phyloP scores from a whole-genome alignment of 2,888 invertebrate species.

The Invenusta paracnida region DNA sequence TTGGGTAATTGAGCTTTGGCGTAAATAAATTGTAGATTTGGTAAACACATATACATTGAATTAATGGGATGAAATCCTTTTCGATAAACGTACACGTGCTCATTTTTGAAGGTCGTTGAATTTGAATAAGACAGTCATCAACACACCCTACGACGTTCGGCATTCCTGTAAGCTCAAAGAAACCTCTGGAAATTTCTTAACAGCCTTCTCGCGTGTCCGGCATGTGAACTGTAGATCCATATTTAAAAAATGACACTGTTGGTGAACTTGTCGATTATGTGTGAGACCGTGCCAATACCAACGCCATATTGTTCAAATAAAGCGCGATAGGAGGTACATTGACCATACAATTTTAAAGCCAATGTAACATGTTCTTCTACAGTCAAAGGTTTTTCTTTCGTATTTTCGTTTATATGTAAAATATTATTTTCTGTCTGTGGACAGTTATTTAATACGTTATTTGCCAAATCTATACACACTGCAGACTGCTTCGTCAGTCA shows the following conservation, averaged over 20 bases:
- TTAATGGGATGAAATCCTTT: conserved; percentile 20
- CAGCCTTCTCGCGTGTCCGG: background rate
- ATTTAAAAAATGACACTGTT: background rate
- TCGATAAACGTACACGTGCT: background rate
- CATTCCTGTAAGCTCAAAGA: background rate
- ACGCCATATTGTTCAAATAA: conserved; percentile 8
- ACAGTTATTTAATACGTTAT: background rate
- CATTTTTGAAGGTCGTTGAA: background rate
- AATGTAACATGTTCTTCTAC: background rate
- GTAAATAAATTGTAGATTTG: background rate
- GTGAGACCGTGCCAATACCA: background rate
- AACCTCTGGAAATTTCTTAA: background rate
- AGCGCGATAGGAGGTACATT: background rate
- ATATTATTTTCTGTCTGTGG: background rate
- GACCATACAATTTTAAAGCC: no score
- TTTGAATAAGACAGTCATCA: background rate
- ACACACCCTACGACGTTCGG: background rate
- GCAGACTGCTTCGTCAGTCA: background rate
- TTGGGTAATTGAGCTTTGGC: background rate
- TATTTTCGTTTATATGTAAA: background rate
- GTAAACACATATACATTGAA: background rate
- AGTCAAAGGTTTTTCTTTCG: background rate
- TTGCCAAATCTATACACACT: background rate
- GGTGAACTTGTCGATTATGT: background rate
- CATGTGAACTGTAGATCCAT: background rate